Evolutionary conservation across 2,113 vertebrate species (phyloP), one percentile per base, ranked within the genome.

Genomic region (Pavo muticus): DNA sequence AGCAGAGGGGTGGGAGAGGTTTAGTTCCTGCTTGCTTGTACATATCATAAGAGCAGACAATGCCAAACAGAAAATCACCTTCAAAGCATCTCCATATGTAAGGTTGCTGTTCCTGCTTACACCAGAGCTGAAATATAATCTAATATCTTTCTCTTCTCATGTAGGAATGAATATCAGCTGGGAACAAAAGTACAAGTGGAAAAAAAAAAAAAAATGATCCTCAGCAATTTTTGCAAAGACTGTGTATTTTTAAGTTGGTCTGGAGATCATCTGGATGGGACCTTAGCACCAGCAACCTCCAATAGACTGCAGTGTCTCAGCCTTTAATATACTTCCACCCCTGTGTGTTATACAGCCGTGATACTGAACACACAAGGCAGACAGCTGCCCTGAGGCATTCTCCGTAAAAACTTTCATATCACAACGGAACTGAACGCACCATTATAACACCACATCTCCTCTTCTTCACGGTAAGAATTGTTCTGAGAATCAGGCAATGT

Each of bases 361-460:
- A 88, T 93, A 95, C 93, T 27, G 95, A 97, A 91, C 96, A 94
- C 94, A 87, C 0, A 5, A 92, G 96, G 94, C 96, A 97, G 97
- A 97, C 96, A 97, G 97, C 93, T 96, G 96, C 97, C 97, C 56
- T 29, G 88, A 95, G 97, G 97, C 97, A 61, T 47, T 94, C 95
- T 93, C 93, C 1, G 1, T 61, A 84, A 95, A 97, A 95, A 94
- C 80, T 81, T 96, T 95, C 96, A 91, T 81, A 92, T 96, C 97
- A 93, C 97, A 91, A 71, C 63, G 9, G 95, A 95, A 52, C 93
- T 96, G 87, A 90, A 86, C 25, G 82, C 48, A 44, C 95, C 88
- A n/a, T 87, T 71, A 63, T 75, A 95, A 56, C 35, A 91, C 94
- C 77, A 69, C 3, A 1, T 91, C 88, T 94, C 79, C 93, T 91